Evolutionary conservation across 2,797 vertebrate genomes (phyloP).

Genomic region (Pangasius djambal): DNA sequence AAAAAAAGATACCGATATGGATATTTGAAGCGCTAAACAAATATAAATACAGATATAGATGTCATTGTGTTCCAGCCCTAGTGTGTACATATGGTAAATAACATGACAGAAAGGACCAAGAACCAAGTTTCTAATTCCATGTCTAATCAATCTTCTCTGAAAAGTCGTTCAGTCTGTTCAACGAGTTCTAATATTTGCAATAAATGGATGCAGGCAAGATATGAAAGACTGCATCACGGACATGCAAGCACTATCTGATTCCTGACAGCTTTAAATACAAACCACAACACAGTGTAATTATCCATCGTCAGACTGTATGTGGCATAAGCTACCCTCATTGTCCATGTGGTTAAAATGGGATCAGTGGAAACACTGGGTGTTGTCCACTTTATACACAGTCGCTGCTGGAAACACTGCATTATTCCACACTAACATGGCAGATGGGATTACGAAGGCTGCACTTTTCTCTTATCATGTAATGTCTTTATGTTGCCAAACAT

Average conservation of each 20-base stretch:
- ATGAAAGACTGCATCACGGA: neutral
- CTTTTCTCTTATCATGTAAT: constrained; percentile 48
- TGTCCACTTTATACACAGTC: too few relatives aligned
- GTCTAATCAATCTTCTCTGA: neutral
- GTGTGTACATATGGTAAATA: too few relatives aligned
- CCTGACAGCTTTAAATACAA: neutral
- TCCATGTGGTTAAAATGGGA: neutral
- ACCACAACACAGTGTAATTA: neutral
- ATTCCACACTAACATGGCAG: neutral
- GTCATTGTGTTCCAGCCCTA: too few relatives aligned
- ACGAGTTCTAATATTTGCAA: neutral
- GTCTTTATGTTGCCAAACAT: constrained; percentile 47
- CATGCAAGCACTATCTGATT: neutral
- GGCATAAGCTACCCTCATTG: neutral
- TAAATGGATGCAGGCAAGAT: neutral
- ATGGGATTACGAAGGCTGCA: constrained; percentile 34
- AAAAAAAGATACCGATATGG: too few relatives aligned
- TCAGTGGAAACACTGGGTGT: neutral
- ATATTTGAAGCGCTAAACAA: too few relatives aligned
- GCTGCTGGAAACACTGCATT: constrained; percentile 24
- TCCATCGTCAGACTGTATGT: neutral
- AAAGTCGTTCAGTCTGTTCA: neutral
- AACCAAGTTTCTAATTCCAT: neutral
- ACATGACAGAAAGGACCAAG: neutral
- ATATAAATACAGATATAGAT: too few relatives aligned